Conservation (phyloP, 1,140 invertebrate species). For the Homalodisca vitripennis region DNA sequence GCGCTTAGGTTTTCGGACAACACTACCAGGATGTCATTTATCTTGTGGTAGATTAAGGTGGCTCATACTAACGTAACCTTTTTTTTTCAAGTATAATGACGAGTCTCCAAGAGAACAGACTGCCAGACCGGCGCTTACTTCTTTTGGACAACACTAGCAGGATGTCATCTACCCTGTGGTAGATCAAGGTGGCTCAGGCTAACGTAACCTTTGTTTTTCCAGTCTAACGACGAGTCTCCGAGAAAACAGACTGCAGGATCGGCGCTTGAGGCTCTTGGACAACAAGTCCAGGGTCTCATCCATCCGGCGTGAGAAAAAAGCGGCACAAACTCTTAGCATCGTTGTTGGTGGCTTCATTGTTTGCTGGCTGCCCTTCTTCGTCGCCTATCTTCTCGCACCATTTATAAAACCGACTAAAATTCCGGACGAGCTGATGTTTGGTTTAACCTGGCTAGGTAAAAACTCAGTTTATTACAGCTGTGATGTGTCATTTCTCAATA, state of each 20-base stretch:
- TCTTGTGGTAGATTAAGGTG: too few relatives aligned
- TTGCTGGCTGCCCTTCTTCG: slow-evolving; percentile 89
- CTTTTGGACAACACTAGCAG: slow-evolving; percentile 45
- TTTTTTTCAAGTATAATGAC: too few relatives aligned
- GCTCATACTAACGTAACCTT: too few relatives aligned
- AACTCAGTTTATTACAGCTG: too few relatives aligned
- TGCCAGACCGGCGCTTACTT: slow-evolving; percentile 26
- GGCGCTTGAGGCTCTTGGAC: slow-evolving; percentile 35
- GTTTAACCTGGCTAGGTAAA: slow-evolving; percentile 87
- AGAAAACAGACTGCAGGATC: slow-evolving; percentile 22
- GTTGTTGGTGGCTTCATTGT: slow-evolving; percentile 90
- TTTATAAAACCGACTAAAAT: slow-evolving; percentile 60
- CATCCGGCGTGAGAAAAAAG: slow-evolving; percentile 74
- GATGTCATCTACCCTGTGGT: slow-evolving; percentile 64
- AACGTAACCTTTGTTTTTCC: background rate
- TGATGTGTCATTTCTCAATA: too few relatives aligned
- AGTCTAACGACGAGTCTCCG: slow-evolving; percentile 27
- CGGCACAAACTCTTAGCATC: slow-evolving; percentile 85
- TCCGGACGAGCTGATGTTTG: slow-evolving; percentile 62
- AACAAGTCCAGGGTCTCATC: slow-evolving; percentile 56
- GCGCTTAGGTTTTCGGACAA: too few relatives aligned
- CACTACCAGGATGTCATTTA: too few relatives aligned
- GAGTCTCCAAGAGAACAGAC: slow-evolving; percentile 18
- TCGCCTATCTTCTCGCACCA: slow-evolving; percentile 78
- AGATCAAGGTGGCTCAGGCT: slow-evolving; percentile 87